Percentiles rank a stretch among this genome's conserved stretches.
Evolutionary conservation across 2,113 vertebrate species (phyloP).

Genomic region (Alectura lathami): DNA sequence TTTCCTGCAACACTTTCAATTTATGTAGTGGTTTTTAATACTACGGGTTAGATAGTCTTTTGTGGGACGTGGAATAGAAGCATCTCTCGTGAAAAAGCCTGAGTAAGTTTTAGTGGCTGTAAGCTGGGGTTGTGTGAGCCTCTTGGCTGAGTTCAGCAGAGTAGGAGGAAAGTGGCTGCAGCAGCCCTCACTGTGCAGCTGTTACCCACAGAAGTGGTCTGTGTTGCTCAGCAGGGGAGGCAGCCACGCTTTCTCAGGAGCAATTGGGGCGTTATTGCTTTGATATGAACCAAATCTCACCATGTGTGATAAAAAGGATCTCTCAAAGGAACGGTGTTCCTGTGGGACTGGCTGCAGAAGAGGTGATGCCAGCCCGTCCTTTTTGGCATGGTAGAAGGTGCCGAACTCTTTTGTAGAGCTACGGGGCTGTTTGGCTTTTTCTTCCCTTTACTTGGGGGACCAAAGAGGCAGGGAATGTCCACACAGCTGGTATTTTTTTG

Average conservation of each 20-base stretch:
- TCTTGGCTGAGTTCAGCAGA: not conserved
- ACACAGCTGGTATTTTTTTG: slow-evolving; percentile 1
- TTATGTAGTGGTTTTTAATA: not conserved
- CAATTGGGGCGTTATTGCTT: not conserved
- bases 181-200: not conserved
- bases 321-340: not conserved
- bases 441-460: not conserved
- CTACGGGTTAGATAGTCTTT: not conserved
- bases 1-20: not conserved
- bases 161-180: not conserved
- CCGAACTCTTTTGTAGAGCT: not conserved
- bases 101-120: not conserved
- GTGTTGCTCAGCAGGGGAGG: not conserved
- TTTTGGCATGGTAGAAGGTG: not conserved
- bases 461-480: not conserved
- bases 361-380: not conserved
- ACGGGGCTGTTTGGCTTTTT: slow-evolving; percentile 2
- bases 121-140: not conserved
- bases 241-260: not conserved
- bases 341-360: not conserved
- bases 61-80: not conserved
- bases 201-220: not conserved
- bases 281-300: not conserved
- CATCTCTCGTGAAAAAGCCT: not conserved
- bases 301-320: not conserved